Conservation (phyloP, 2,113 vertebrate genomes). For the Lepisosteus oculatus region DNA sequence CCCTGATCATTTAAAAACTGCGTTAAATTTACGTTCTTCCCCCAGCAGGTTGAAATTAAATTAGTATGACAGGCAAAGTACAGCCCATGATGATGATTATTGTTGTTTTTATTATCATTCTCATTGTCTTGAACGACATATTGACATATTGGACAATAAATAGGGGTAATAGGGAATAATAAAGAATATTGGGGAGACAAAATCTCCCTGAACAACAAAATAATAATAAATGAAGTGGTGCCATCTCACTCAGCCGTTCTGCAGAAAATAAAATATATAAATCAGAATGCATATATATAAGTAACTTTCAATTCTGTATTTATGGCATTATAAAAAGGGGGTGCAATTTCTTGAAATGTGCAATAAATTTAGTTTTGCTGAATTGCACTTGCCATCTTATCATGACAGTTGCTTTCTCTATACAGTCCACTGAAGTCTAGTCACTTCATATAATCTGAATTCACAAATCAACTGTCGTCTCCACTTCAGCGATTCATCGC, state of each 20-base stretch:
- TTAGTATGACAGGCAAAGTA: no score
- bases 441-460: conserved; percentile 89
- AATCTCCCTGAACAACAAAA: conserved; percentile 41
- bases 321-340: conserved; percentile 86
- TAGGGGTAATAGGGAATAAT: conserved; percentile 47
- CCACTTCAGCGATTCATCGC: conserved; percentile 77
- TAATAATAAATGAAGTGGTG: no score
- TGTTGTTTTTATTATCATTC: not conserved
- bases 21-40: conserved; percentile 48
- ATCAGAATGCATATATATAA: conserved; percentile 84
- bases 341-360: conserved; percentile 87
- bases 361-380: conserved; percentile 87
- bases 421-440: conserved; percentile 72
- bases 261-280: conserved; percentile 68
- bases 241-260: conserved; percentile 73
- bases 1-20: conserved; percentile 33
- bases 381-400: conserved; percentile 80
- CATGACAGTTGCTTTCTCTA: conserved; percentile 83
- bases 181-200: conserved; percentile 38
- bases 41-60: no score
- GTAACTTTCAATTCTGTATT: conserved; percentile 86
- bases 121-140: no score
- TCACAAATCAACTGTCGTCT: conserved; percentile 89
- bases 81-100: not conserved
- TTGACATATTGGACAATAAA: not conserved